phyloP scores from a whole-genome alignment of 2,888 invertebrate genomes.

The Nomada fucata region DNA sequence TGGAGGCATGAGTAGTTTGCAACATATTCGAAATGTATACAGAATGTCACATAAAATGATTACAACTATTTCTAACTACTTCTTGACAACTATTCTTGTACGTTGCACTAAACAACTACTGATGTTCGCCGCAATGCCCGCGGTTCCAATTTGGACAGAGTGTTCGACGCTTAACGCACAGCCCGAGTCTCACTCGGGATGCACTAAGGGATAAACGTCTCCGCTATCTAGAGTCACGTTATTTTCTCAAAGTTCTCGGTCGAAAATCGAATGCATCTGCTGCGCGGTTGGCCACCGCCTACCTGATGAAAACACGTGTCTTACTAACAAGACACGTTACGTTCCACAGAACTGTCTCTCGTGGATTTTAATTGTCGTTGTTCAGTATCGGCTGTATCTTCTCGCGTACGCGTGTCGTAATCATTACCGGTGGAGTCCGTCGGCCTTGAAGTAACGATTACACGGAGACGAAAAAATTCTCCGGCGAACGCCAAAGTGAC shows the following conservation, averaged over 20 bases:
- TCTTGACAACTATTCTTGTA: no score
- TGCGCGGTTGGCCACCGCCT: not conserved
- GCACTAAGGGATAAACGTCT: not conserved
- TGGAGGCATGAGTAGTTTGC: no score
- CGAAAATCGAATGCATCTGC: not conserved
- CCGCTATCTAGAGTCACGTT: not conserved
- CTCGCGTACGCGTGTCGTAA: slow-evolving; percentile 15
- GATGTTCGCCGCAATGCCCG: no score
- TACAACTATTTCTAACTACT: no score
- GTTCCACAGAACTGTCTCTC: slow-evolving; percentile 48
- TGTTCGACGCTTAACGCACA: no score
- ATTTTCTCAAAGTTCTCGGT: slow-evolving; percentile 20
- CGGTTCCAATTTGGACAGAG: no score
- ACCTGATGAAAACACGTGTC: slow-evolving; percentile 38
- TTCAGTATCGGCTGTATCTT: slow-evolving; percentile 35
- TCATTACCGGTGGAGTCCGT: slow-evolving; percentile 16
- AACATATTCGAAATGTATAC: no score
- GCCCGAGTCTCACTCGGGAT: no score
- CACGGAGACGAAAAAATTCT: not conserved
- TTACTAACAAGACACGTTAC: slow-evolving; percentile 54
- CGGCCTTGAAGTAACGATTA: slow-evolving; percentile 43
- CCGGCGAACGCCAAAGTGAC: not conserved
- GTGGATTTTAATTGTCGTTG: slow-evolving; percentile 64
- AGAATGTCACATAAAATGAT: no score
- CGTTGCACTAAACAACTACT: no score